A percentile compares a stretch with the other conserved stretches of the same genome.
phyloP scores from a whole-genome alignment of 2,797 vertebrate genomes.

The Hippoglossus hippoglossus region DNA sequence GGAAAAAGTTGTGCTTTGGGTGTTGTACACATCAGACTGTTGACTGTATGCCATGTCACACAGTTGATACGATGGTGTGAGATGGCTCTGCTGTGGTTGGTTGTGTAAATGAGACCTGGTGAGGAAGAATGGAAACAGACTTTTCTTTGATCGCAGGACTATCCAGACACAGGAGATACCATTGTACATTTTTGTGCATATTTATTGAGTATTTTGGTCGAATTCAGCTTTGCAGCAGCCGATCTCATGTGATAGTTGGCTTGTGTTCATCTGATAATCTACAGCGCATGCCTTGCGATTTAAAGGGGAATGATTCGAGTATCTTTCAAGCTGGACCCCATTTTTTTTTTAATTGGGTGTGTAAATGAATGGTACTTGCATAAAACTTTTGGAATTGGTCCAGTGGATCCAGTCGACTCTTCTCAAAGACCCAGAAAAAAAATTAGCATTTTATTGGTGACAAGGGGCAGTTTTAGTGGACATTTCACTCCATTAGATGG shows the following conservation, averaged over 20 bases:
- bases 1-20: constrained; percentile 2
- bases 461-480: too few species aligned
- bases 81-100: constrained; percentile 1
- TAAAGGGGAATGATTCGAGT: too few species aligned
- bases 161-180: neutral
- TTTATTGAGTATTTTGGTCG: neutral
- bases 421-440: too few species aligned
- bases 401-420: too few species aligned
- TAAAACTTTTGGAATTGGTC: too few species aligned
- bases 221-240: neutral
- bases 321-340: too few species aligned
- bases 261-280: neutral
- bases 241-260: neutral
- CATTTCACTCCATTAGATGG: too few species aligned
- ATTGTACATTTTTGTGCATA: neutral
- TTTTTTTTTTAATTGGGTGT: too few species aligned
- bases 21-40: constrained; percentile 11
- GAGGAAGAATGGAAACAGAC: too few species aligned
- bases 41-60: neutral
- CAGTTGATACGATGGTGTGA: constrained; percentile 10
- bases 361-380: too few species aligned
- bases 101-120: constrained; percentile 9
- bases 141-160: neutral
- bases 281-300: too few species aligned
- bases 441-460: too few species aligned